Base-by-base conservation (phyloP, 2,113 vertebrate species). In the Xenopus laevis region DNA sequence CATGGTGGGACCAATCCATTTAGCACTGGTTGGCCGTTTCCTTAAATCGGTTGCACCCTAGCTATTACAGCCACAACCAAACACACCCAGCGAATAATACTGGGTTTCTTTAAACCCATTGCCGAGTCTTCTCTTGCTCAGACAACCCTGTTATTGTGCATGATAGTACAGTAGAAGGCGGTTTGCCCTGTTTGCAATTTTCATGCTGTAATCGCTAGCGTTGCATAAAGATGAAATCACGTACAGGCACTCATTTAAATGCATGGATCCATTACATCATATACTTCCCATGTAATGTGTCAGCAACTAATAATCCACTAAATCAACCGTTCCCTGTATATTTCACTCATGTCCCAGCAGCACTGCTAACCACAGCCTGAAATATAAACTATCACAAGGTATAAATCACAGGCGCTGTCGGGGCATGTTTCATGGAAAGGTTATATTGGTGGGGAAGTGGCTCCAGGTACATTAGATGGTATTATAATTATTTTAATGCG, bases 171-270 rank as follows among this genome's bases (percentile, higher is more conserved):
- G 33, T 40, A 40, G 33, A 40, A 40, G 33, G 33, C 1, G 33
- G 33, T 40, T 40, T 40, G 33, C 33, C 6, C 33, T 40, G 33
- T 40, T 40, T 3, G 33, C 33, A 40, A 9, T 40, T 40, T 40
- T 40, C 33, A 7, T 9, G 33, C 33, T 40, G 33, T 40, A 40
- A 40, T 40, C 33, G 33, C 6, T 40, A 40, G 33, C 33, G 4
- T 50, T 50, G 47, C 11, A 50, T 50, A 50, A 50, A 50, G 44
- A 82, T 80, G 79, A 78, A 73, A 79, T 81, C 81, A 71, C 78
- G 80, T 12, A 40, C 68, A 62, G 50, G 60, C 70, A 52, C 80
- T 84, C 82, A 85, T 85, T 87, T 85, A 87, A 81, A 82, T 72
- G 62, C 80, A 57, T 70, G 73, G 81, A 82, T 85, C 84, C 84